These are phyloP conservation scores for Pyxicephalus adspersus DNA, from an alignment of 2,113 vertebrate genomes.

Conservation along the genomic window DNA sequence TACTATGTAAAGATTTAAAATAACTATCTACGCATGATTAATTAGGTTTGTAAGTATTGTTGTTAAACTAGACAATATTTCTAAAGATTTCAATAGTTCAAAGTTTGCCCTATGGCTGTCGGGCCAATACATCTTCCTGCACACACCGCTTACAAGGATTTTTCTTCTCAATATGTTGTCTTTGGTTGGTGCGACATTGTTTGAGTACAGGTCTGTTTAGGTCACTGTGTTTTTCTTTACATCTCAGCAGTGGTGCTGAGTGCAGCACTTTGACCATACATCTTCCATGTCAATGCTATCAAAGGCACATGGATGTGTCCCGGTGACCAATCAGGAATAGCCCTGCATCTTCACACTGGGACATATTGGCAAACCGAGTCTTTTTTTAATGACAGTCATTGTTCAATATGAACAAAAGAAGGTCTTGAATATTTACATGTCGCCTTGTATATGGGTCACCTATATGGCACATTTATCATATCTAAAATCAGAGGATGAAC, in stretches of 20 bases:
- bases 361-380: conserved; percentile 79
- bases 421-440: conserved; percentile 76
- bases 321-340: conserved; percentile 79
- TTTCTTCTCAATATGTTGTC: conserved; percentile 84
- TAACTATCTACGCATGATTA: conserved; percentile 83
- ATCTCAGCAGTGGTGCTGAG: conserved; percentile 78
- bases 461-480: conserved; percentile 81
- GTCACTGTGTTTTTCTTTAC: conserved; percentile 79
- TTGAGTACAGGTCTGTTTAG: conserved; percentile 76
- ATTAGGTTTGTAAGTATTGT: conserved; percentile 86
- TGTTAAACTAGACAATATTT: conserved; percentile 81
- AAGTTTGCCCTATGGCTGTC: conserved; percentile 81
- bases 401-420: conserved; percentile 78
- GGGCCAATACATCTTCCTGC: conserved; percentile 81
- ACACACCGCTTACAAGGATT: conserved; percentile 77
- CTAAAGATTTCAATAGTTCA: conserved; percentile 86
- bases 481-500: conserved; percentile 67
- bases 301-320: conserved; percentile 81
- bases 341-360: conserved; percentile 67
- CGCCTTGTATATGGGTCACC: conserved; percentile 74
- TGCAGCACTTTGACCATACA: conserved; percentile 79
- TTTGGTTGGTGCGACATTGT: conserved; percentile 84
- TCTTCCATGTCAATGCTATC: conserved; percentile 83
- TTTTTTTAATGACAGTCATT: conserved; percentile 77
- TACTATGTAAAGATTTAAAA: conserved; percentile 74